Evolutionary conservation across 2,797 vertebrate species (phyloP).

Genomic region (Schizopygopsis pylzovi): DNA sequence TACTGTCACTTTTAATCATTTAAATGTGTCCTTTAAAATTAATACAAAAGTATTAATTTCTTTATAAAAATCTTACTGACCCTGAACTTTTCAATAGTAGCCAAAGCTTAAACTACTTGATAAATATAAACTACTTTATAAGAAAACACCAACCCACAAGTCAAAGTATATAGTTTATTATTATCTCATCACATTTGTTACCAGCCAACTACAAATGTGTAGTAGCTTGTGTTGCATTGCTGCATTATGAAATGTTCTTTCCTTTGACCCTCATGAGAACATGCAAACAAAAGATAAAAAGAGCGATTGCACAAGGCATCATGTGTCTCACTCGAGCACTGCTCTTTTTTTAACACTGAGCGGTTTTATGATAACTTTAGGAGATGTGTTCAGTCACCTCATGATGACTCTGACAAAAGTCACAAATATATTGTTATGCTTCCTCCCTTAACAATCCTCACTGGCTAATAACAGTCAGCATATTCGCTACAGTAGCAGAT

Average conservation of each 20-base stretch:
- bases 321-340: conserved; percentile 41
- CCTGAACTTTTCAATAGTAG: not conserved
- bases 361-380: not conserved
- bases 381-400: not conserved
- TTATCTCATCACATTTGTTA: conserved; percentile 52
- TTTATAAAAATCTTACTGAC: not conserved
- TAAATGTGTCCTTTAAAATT: not conserved
- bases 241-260: conserved; percentile 46
- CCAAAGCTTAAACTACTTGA: not conserved
- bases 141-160: not conserved
- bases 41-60: no score
- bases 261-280: conserved; percentile 37
- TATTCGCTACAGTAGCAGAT: conserved; percentile 39
- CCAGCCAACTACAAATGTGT: conserved; percentile 48
- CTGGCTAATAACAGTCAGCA: conserved; percentile 28
- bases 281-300: conserved; percentile 39
- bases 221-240: conserved; percentile 30
- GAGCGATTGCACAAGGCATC: conserved; percentile 53
- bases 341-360: conserved; percentile 60
- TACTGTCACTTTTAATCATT: not conserved
- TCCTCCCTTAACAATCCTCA: conserved; percentile 37
- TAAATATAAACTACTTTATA: not conserved
- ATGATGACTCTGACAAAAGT: conserved; percentile 19
- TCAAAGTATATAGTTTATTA: conserved; percentile 23
- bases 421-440: not conserved